Evolutionary conservation across 2,113 vertebrate genomes (phyloP), one percentile per base, ranked within the genome.

Genomic region (Pachyramphus minor): DNA sequence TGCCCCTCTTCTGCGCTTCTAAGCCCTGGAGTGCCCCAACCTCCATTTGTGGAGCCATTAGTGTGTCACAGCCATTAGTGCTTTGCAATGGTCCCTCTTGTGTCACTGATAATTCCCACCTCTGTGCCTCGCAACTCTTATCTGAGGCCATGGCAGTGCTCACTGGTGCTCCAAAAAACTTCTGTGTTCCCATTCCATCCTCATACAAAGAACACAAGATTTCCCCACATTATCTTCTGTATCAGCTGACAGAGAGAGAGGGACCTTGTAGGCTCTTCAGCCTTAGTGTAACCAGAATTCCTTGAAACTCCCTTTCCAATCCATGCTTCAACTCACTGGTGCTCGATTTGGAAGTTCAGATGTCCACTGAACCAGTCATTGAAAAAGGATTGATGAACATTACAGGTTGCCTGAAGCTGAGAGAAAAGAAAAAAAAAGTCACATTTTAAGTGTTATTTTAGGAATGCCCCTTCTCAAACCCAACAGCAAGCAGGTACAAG

Each of bases 321-420:
- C 47, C 60, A 18, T 8, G 25, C 8, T 82, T 67, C 52, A 44
- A 98, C 98, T 98, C 86, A 98, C 98, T 98, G 98, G 96, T 98
- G 98, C 86, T 99, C 98, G 0, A 99, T 99, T 93, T 99, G 98
- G 97, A 99, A 98, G 96, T 99, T 99, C 92, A 99, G 98, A 35
- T 99, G 98, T 27, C 98, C 98, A 1, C 97, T 98, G 93, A 99
- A 99, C 98, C 98, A 99, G 92, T 99, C 98, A 2, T 99, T 99
- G 97, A 99, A 98, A 11, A 97, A 74, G 14, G 98, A 99, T 87
- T 98, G 97, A 47, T 97, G 94, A 68, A 99, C 98, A 0, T 99
- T 99, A 66, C 98, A 99, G 3, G 98, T 99, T 31, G 98, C 98
- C 94, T 98, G 98, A 21, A 98, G 97, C 98, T 98, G 94, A 47